Evolutionary conservation across 2,113 vertebrate species (phyloP).

Genomic region (Piaya cayana): DNA sequence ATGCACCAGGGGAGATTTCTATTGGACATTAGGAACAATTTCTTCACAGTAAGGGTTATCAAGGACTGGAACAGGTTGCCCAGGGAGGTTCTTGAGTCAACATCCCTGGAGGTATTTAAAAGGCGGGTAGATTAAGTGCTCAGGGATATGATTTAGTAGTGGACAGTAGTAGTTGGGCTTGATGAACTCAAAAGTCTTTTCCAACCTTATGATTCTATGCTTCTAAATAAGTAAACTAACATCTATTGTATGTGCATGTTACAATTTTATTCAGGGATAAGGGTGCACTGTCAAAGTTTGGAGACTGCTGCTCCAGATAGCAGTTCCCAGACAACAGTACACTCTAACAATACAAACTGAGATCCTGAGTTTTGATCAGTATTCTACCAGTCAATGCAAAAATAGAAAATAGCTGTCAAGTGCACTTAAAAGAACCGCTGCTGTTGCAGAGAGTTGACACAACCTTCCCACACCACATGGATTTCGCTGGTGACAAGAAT

Average conservation of each 20-base stretch:
- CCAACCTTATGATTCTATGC: too few relatives aligned
- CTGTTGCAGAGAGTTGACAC: not conserved
- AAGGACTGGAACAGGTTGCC: too few relatives aligned
- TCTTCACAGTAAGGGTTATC: too few relatives aligned
- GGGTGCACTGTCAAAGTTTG: not conserved
- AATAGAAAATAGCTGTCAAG: not conserved
- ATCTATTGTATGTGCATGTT: not conserved
- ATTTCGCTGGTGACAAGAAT: not conserved
- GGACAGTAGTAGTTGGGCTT: too few relatives aligned
- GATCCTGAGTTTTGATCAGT: not conserved
- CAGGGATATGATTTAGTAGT: too few relatives aligned
- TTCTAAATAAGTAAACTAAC: not conserved
- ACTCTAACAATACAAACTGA: not conserved
- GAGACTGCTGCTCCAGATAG: not conserved
- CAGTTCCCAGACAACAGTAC: accelerated
- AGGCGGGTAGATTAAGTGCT: too few relatives aligned
- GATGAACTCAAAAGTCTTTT: too few relatives aligned
- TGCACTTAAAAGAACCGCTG: not conserved
- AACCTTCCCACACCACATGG: not conserved
- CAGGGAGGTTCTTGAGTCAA: too few relatives aligned
- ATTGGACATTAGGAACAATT: too few relatives aligned
- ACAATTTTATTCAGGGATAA: not conserved
- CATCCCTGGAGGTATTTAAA: too few relatives aligned
- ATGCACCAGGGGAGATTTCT: too few relatives aligned
- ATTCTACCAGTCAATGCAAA: not conserved